Conservation (phyloP, 2,797 vertebrate genomes). For the Erpetoichthys calabaricus region DNA sequence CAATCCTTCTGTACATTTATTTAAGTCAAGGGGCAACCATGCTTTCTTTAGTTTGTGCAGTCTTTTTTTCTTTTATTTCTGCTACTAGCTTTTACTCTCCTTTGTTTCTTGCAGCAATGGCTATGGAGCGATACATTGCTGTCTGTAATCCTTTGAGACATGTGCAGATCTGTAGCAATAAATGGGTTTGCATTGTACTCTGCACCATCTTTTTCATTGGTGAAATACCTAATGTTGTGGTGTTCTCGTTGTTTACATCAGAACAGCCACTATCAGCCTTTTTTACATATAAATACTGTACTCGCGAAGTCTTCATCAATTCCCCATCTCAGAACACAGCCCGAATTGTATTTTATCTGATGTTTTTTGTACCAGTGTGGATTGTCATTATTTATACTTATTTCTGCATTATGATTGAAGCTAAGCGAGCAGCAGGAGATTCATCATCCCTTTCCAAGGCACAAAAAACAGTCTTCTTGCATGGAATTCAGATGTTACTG, state of each 20-base stretch:
- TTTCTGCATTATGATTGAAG: conserved; percentile 4
- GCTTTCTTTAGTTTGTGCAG: background rate
- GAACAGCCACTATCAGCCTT: background rate
- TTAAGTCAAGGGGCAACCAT: no score
- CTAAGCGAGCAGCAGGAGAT: conserved; percentile 3
- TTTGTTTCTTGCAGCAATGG: background rate
- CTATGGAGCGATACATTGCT: background rate
- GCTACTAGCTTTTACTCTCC: background rate
- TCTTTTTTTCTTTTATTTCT: background rate
- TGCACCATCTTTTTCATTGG: background rate
- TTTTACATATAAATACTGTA: background rate
- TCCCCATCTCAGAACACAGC: background rate
- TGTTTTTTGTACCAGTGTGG: conserved; percentile 13
- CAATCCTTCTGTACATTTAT: background rate
- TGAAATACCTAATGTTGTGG: background rate
- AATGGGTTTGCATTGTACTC: background rate
- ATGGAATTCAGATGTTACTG: conserved; percentile 9
- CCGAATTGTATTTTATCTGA: background rate
- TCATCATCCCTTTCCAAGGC: conserved; percentile 7
- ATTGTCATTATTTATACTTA: conserved; percentile 12
- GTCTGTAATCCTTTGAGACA: background rate
- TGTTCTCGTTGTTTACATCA: background rate
- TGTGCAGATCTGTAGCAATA: background rate
- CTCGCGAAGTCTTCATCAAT: background rate
- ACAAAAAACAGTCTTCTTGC: conserved; percentile 10